phyloP scores from a whole-genome alignment of 2,888 invertebrate genomes.

The Sicus ferrugineus region DNA sequence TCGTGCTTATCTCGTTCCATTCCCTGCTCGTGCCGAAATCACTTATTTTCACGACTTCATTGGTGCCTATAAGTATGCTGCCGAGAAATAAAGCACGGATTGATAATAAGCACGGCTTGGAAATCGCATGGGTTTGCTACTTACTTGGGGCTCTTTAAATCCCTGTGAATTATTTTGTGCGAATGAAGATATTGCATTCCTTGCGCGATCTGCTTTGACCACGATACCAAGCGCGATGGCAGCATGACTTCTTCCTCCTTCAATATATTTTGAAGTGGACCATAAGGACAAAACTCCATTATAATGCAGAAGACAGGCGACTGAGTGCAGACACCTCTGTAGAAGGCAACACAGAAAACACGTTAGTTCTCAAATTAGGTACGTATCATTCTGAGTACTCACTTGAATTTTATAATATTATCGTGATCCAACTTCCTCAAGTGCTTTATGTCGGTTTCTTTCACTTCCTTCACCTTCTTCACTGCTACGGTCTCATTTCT shows the following conservation, averaged over 20 bases:
- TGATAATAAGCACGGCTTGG: not conserved
- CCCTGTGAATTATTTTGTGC: conserved; percentile 97
- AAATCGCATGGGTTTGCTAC: too few species aligned
- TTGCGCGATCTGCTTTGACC: conserved; percentile 94
- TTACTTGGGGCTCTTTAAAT: conserved; percentile 99
- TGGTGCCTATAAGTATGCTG: conserved; percentile 85
- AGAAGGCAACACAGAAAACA: conserved; percentile 44
- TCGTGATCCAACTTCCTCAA: conserved; percentile 91
- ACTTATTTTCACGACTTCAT: conserved; percentile 89
- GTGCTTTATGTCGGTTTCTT: conserved; percentile 93
- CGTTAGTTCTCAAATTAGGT: not conserved
- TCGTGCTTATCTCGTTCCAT: conserved; percentile 93
- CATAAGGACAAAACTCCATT: conserved; percentile 98
- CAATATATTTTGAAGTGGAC: conserved; percentile 91
- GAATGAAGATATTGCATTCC: conserved; percentile 97
- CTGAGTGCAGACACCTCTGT: conserved; percentile 90
- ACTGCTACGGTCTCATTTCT: conserved; percentile 90
- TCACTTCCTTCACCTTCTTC: conserved; percentile 91
- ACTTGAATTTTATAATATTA: conserved; percentile 83
- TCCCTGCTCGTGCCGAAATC: conserved; percentile 97
- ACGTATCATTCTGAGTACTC: conserved; percentile 42
- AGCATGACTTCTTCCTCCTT: conserved; percentile 83
- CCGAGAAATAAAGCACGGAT: conserved; percentile 39
- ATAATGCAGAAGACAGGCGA: conserved; percentile 93
- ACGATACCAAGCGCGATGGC: conserved; percentile 85